Conservation (phyloP, 2,113 vertebrate genomes). For the Nyctereutes procyonoides region DNA sequence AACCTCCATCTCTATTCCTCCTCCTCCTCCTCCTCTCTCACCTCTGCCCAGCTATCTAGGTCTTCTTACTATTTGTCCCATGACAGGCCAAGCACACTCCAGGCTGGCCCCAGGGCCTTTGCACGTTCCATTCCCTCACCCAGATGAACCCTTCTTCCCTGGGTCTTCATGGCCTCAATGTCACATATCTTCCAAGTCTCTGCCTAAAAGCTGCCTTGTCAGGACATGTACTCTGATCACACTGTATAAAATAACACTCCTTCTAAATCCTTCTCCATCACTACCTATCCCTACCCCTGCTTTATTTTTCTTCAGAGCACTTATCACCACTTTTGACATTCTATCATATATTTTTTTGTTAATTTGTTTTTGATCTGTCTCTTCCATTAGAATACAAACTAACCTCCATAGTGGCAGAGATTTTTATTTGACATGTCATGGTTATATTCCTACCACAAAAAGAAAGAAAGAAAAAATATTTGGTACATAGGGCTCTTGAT, state of each 20-base stretch:
- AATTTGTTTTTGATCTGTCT: not conserved
- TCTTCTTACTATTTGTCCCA: not conserved
- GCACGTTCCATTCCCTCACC: not conserved
- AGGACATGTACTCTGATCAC: not conserved
- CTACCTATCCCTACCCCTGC: not conserved
- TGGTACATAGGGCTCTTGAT: not conserved
- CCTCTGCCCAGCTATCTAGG: not conserved
- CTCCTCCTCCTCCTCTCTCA: not conserved
- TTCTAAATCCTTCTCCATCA: not conserved
- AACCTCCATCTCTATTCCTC: not conserved
- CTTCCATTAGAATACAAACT: not conserved
- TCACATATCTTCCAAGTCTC: not conserved
- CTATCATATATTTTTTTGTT: not conserved
- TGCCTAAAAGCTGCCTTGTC: not conserved
- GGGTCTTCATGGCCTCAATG: not conserved
- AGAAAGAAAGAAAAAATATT: not conserved
- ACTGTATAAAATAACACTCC: not conserved
- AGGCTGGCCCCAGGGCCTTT: not conserved
- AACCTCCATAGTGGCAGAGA: not conserved
- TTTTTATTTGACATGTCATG: not conserved
- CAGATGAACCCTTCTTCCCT: not conserved
- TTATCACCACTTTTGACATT: not conserved
- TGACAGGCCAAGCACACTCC: not conserved
- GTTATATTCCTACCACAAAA: not conserved
- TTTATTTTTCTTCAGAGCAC: constrained; percentile 1